phyloP scores from a whole-genome alignment of 2,797 vertebrate genomes.

The Allobates femoralis region DNA sequence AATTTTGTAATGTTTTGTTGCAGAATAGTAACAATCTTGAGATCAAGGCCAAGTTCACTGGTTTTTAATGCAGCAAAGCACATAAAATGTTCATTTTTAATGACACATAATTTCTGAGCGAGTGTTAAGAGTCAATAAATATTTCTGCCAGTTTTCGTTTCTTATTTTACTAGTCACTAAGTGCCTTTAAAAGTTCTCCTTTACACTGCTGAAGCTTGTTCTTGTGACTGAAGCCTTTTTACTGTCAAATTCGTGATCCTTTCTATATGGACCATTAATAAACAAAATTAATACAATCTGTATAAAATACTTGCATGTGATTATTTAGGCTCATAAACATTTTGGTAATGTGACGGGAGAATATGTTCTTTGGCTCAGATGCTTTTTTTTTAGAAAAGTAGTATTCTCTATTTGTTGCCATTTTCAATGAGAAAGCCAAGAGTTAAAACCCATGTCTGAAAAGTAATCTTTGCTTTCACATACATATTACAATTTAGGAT shows the following conservation, averaged over 20 bases:
- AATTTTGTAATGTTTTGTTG: background rate
- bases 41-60: background rate
- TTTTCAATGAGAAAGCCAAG: background rate
- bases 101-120: constrained; percentile 16
- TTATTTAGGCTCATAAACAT: background rate
- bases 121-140: constrained; percentile 27
- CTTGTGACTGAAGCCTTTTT: background rate
- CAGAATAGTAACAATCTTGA: background rate
- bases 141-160: constrained; percentile 49
- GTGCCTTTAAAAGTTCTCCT: constrained; percentile 27
- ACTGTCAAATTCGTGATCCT: background rate
- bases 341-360: background rate
- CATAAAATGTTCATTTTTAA: constrained; percentile 25
- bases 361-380: background rate
- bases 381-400: background rate
- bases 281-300: background rate
- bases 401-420: background rate
- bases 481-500: too few species aligned
- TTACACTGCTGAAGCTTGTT: constrained; percentile 1
- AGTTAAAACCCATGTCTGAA: background rate
- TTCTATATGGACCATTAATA: background rate
- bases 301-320: constrained; percentile 11
- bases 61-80: constrained; percentile 11
- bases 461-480: background rate
- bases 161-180: constrained; percentile 34